A percentile compares a stretch with the other conserved stretches of the same genome.
phyloP scores from a whole-genome alignment of 2,113 vertebrate genomes.

The Centropus bengalensis region DNA sequence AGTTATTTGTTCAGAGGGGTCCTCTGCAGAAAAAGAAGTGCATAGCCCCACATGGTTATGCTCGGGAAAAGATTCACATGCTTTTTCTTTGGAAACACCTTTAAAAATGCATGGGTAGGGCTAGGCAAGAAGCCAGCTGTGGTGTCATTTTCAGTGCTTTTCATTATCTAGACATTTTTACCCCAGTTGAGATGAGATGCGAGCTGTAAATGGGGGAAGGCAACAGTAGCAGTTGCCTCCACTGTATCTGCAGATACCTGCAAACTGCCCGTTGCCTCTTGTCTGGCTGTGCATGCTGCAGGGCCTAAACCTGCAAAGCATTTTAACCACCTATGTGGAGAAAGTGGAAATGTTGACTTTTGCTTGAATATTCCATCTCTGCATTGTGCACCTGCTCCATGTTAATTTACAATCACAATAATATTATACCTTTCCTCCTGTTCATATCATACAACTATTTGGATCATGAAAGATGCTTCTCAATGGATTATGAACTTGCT shows the following conservation, averaged over 20 bases:
- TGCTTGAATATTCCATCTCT: background rate
- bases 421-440: background rate
- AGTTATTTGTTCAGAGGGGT: background rate
- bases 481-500: background rate
- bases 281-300: rapidly evolving
- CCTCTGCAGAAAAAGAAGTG: background rate
- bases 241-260: background rate
- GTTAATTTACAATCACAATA: background rate
- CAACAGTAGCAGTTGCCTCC: background rate
- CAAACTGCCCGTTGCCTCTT: background rate
- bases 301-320: background rate
- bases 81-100: background rate
- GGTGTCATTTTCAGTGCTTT: background rate
- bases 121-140: background rate
- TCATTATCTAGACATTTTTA: background rate
- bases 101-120: background rate
- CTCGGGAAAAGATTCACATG: background rate
- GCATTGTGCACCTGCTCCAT: background rate
- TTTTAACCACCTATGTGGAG: background rate
- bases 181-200: background rate
- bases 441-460: background rate
- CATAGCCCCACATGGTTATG: background rate
- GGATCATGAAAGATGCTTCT: background rate
- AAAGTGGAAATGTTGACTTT: background rate
- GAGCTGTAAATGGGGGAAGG: background rate